A percentile compares a stretch with the other conserved stretches of the same genome.
These are phyloP conservation scores for Moxostoma hubbsi DNA, from an alignment of 2,797 vertebrate species.

Conservation along the genomic window DNA sequence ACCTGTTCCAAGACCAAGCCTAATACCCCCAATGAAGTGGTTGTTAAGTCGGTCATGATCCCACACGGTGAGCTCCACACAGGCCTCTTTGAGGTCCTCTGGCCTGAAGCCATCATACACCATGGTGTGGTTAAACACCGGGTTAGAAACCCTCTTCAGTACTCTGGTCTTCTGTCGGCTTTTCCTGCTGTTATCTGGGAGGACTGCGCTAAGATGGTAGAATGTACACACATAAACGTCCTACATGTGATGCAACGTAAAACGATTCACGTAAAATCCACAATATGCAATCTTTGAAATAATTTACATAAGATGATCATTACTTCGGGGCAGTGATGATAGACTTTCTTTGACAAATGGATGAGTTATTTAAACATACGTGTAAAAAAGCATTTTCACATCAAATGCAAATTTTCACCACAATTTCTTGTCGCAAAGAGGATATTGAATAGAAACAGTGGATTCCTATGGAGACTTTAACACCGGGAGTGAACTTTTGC, in stretches of 20 bases:
- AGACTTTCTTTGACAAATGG: too few species aligned
- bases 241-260: neutral
- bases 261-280: neutral
- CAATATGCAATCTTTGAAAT: neutral
- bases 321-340: neutral
- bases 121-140: constrained; percentile 96
- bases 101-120: constrained; percentile 88
- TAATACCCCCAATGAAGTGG: constrained; percentile 89
- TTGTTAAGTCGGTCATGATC: constrained; percentile 87
- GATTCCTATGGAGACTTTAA: too few species aligned
- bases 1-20: constrained; percentile 92
- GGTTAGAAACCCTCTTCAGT: constrained; percentile 84
- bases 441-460: too few species aligned
- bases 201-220: constrained; percentile 79
- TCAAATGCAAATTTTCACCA: too few species aligned
- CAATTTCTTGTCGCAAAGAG: too few species aligned
- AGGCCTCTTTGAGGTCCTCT: constrained; percentile 88
- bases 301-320: neutral
- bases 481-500: too few species aligned
- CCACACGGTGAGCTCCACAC: constrained; percentile 93
- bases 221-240: neutral
- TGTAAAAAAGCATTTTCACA: too few species aligned
- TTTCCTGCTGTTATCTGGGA: constrained; percentile 88
- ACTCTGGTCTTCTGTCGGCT: constrained; percentile 89
- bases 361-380: too few species aligned